Evolutionary conservation across 2,888 invertebrate species (phyloP).

Genomic region (Liopterus haemorrhoidalis): DNA sequence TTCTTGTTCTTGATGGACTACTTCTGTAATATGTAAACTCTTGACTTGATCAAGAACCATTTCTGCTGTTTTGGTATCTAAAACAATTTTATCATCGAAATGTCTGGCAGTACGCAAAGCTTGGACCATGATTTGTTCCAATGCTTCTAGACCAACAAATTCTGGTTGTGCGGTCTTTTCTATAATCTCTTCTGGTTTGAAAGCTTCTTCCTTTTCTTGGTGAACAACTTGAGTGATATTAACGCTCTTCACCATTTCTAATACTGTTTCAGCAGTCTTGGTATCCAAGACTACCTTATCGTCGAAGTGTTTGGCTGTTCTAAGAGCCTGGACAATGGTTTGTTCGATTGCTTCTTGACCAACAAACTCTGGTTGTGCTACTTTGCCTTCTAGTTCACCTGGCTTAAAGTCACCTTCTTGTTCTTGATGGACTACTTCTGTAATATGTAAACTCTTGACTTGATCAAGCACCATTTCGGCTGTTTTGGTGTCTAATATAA

Average conservation of each 20-base stretch:
- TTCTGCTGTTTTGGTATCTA: constrained; percentile 4
- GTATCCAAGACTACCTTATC: background rate
- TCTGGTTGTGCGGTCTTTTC: constrained; percentile 17
- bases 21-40: constrained; percentile 36
- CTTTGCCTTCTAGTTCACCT: constrained; percentile 29
- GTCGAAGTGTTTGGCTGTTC: constrained; percentile 12
- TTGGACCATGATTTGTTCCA: no score
- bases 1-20: constrained; percentile 40
- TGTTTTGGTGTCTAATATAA: no score
- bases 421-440: no score
- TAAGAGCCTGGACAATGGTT: constrained; percentile 19
- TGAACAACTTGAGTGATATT: constrained; percentile 4
- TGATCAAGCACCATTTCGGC: no score
- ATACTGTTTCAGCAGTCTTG: no score
- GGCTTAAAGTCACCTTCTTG: constrained; percentile 30
- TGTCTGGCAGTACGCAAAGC: constrained; percentile 22
- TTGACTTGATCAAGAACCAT: constrained; percentile 22
- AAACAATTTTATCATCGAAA: background rate
- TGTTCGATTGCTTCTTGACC: constrained; percentile 32
- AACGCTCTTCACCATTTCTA: no score
- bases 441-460: no score
- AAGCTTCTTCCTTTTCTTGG: no score
- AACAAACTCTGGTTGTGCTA: constrained; percentile 32
- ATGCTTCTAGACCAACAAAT: constrained; percentile 29
- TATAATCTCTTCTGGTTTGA: no score